phyloP scores from a whole-genome alignment of 2,113 vertebrate genomes.

The Uria lomvia region DNA sequence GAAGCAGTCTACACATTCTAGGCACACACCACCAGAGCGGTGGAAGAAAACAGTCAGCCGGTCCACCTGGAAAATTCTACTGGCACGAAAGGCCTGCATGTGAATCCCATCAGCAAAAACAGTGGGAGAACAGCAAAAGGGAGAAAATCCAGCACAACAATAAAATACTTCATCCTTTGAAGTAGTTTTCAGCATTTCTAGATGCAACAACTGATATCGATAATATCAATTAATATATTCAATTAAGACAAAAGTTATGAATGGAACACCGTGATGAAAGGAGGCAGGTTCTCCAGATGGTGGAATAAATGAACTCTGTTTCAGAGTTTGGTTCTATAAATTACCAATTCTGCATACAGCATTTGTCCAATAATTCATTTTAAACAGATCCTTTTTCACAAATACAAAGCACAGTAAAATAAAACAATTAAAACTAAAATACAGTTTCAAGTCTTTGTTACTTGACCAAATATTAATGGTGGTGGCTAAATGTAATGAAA shows the following conservation, averaged over 20 bases:
- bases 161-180: neutral
- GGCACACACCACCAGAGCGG: neutral
- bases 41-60: neutral
- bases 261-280: neutral
- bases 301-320: neutral
- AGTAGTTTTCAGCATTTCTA: neutral
- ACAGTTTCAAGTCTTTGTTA: neutral
- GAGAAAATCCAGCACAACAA: neutral
- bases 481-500: neutral
- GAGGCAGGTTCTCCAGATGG: neutral
- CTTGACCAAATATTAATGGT: neutral
- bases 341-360: neutral
- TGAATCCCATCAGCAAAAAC: neutral
- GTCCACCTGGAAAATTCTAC: constrained; percentile 41
- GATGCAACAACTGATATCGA: neutral
- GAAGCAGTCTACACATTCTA: constrained; percentile 30
- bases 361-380: neutral
- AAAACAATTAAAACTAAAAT: neutral
- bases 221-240: neutral
- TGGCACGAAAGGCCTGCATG: neutral
- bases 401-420: neutral
- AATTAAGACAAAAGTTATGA: neutral
- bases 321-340: neutral
- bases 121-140: neutral
- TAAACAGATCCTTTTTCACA: neutral